A percentile compares a stretch with the other conserved stretches of the same genome.
phyloP scores from a whole-genome alignment of 2,888 invertebrate species.

The Brachyptera putata region DNA sequence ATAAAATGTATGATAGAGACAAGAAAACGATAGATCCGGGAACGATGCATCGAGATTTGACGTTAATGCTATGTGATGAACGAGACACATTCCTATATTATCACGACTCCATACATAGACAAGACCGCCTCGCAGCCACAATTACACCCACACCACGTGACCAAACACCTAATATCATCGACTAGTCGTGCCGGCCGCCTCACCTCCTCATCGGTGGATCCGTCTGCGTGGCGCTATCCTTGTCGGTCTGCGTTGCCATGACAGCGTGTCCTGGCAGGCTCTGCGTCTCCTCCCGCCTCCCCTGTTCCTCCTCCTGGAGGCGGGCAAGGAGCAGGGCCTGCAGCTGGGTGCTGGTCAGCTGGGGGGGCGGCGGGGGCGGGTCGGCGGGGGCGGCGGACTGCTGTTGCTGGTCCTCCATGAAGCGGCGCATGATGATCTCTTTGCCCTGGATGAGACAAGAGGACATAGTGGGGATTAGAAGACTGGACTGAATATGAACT shows the following conservation, averaged over 20 bases:
- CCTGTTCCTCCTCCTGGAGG: conserved; percentile 28
- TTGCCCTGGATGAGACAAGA: conserved; percentile 58
- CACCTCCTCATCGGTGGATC: conserved; percentile 46
- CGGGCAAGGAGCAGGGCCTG: conserved; percentile 27
- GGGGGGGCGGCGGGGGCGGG: background rate
- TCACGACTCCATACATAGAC: too few species aligned
- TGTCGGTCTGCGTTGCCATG: conserved; percentile 74
- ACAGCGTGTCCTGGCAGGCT: conserved; percentile 65
- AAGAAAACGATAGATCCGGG: too few species aligned
- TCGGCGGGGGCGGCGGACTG: background rate
- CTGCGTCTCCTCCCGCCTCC: conserved; percentile 61
- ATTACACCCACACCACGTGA: too few species aligned
- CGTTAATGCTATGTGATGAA: too few species aligned
- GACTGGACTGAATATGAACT: too few species aligned
- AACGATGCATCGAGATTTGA: too few species aligned
- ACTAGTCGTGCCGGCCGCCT: too few species aligned
- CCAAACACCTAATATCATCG: too few species aligned
- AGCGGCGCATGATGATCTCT: conserved; percentile 75
- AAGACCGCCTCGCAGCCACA: too few species aligned
- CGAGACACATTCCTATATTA: too few species aligned
- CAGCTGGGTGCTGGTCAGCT: conserved; percentile 13
- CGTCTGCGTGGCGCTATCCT: conserved; percentile 77
- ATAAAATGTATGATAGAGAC: too few species aligned
- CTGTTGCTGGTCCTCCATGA: conserved; percentile 45
- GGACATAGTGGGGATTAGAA: too few species aligned